phyloP scores from a whole-genome alignment of 2,113 vertebrate genomes.

The Halichoerus grypus region DNA sequence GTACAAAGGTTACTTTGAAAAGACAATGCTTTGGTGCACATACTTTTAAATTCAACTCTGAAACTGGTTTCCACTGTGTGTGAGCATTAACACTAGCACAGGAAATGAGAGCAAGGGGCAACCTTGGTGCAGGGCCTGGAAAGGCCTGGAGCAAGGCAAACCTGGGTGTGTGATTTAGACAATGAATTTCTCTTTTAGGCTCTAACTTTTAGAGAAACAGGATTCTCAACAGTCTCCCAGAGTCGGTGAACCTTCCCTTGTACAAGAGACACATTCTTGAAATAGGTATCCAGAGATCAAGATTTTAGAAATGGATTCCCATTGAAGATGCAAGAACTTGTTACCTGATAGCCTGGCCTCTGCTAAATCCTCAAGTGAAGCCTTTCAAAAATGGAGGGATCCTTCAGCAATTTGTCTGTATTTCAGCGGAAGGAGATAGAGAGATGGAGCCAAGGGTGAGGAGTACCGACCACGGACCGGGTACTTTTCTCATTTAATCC shows the following conservation, averaged over 20 bases:
- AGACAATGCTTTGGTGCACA: not conserved
- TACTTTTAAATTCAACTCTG: not conserved
- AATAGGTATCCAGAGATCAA: constrained; percentile 18
- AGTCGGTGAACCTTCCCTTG: not conserved
- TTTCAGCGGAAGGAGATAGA: not conserved
- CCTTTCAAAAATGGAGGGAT: not conserved
- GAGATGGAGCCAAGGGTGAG: not conserved
- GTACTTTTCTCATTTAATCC: not conserved
- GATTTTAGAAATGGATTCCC: constrained; percentile 40
- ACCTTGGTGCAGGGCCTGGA: not conserved
- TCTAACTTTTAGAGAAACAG: constrained; percentile 12
- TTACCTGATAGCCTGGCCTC: not conserved
- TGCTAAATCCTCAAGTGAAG: constrained; percentile 11
- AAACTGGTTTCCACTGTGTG: not conserved
- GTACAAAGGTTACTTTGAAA: constrained; percentile 51
- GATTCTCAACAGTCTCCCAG: not conserved
- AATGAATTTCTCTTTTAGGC: not conserved
- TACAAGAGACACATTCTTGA: not conserved
- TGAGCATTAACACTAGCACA: not conserved
- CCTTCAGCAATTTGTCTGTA: not conserved
- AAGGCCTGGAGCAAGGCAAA: not conserved
- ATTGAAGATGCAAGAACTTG: not conserved
- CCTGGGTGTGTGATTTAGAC: not conserved
- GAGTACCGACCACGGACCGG: not conserved
- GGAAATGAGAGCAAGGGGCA: not conserved